Evolutionary conservation across 1,140 invertebrate genomes (phyloP).

Genomic region (Bombus confusus): DNA sequence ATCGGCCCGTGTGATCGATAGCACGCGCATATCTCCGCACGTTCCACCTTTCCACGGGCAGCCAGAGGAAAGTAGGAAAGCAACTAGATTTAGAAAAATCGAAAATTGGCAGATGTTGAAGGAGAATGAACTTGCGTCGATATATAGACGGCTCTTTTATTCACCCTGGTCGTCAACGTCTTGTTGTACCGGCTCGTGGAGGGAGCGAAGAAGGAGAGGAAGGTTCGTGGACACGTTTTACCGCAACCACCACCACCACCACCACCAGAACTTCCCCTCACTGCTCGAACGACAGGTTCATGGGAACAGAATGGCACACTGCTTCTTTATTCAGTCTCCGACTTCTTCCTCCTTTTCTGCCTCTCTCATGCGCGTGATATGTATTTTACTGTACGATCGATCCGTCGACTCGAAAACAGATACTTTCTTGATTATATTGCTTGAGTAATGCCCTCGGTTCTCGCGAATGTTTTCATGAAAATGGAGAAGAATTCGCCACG

Average conservation of each 20-base stretch:
- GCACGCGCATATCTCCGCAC: slow-evolving; percentile 58
- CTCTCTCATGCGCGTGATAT: not conserved
- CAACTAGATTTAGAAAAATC: not conserved
- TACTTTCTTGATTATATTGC: not conserved
- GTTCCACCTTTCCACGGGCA: slow-evolving; percentile 15
- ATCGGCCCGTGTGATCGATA: slow-evolving; percentile 65
- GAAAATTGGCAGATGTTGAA: no score
- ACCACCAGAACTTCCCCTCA: slow-evolving; percentile 8
- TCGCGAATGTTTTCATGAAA: not conserved
- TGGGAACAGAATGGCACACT: not conserved
- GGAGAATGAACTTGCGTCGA: no score
- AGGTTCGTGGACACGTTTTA: slow-evolving; percentile 28
- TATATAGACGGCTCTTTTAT: not conserved
- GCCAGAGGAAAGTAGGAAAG: not conserved
- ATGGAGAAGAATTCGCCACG: not conserved
- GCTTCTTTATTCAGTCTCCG: not conserved
- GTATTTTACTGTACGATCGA: not conserved
- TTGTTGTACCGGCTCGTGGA: not conserved
- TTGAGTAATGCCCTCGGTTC: not conserved
- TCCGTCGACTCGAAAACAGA: not conserved
- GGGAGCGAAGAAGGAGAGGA: not conserved
- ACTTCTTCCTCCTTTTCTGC: not conserved
- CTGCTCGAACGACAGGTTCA: slow-evolving; percentile 17
- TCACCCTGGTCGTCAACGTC: not conserved
- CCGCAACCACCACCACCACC: slow-evolving; percentile 31